phyloP scores from a whole-genome alignment of 2,797 vertebrate species.

The Linurgus olivaceus region DNA sequence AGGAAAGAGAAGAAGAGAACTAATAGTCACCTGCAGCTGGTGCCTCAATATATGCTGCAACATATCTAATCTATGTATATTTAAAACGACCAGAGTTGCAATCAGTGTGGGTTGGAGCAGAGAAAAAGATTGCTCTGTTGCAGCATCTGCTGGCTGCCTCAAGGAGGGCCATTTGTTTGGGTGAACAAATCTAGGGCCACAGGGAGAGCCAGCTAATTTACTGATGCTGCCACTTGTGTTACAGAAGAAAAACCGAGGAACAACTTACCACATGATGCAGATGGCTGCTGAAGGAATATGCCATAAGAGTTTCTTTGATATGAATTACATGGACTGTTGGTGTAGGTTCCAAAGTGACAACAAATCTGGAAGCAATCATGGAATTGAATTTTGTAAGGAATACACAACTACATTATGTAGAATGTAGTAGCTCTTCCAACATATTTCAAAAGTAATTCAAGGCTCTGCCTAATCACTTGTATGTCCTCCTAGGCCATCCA shows the following conservation, averaged over 20 bases:
- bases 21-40: background rate
- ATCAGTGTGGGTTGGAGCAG: background rate
- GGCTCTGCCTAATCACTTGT: slow-evolving; percentile 35
- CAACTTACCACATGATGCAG: slow-evolving; percentile 30
- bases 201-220: slow-evolving; percentile 52
- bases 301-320: slow-evolving; percentile 11
- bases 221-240: background rate
- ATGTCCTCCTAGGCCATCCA: slow-evolving; percentile 17
- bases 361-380: background rate
- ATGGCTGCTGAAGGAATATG: slow-evolving; percentile 13
- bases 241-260: slow-evolving; percentile 39
- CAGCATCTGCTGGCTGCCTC: slow-evolving; percentile 30
- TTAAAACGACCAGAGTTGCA: background rate
- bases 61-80: background rate
- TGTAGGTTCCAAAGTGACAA: slow-evolving; percentile 33
- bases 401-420: background rate
- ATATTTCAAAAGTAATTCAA: slow-evolving; percentile 42
- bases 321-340: slow-evolving; percentile 40
- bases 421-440: background rate
- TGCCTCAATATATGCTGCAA: background rate
- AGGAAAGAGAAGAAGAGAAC: background rate
- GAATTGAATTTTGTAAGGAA: slow-evolving; percentile 24
- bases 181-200: slow-evolving; percentile 46
- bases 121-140: background rate
- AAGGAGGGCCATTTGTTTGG: slow-evolving; percentile 46